These are phyloP conservation scores for Gymnoscopelus braueri DNA, from an alignment of 2,797 vertebrate species.

Conservation along the genomic window DNA sequence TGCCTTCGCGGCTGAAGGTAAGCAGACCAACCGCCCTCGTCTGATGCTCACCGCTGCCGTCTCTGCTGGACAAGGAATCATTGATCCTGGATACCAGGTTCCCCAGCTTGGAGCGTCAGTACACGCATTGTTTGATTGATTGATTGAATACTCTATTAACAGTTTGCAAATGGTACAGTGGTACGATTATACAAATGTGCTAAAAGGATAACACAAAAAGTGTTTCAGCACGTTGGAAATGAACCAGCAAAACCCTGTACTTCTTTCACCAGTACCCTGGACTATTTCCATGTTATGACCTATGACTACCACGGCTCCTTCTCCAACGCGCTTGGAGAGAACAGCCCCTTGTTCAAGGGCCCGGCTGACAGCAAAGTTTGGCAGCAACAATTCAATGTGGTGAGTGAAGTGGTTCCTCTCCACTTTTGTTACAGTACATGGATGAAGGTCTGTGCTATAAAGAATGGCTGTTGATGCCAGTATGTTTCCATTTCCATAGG, in stretches of 20 bases:
- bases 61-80: conserved; percentile 75
- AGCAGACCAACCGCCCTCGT: conserved; percentile 67
- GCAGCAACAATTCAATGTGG: too few species aligned
- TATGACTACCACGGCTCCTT: conserved; percentile 78
- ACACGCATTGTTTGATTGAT: too few species aligned
- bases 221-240: too few species aligned
- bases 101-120: conserved; percentile 74
- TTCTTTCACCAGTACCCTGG: conserved; percentile 70
- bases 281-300: conserved; percentile 83
- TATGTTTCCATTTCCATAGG: too few species aligned
- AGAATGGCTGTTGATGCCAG: too few species aligned
- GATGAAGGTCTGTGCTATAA: too few species aligned
- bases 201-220: too few species aligned
- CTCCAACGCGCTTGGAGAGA: conserved; percentile 74
- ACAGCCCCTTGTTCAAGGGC: conserved; percentile 79
- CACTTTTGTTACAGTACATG: too few species aligned
- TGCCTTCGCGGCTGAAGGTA: conserved; percentile 79
- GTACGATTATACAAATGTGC: too few species aligned
- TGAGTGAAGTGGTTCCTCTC: too few species aligned
- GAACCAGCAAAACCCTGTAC: neutral
- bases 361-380: conserved; percentile 37
- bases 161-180: too few species aligned
- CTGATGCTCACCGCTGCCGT: conserved; percentile 84
- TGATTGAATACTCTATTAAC: too few species aligned
- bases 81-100: conserved; percentile 81